phyloP scores from a whole-genome alignment of 2,113 vertebrate genomes.

The Halichoerus grypus region DNA sequence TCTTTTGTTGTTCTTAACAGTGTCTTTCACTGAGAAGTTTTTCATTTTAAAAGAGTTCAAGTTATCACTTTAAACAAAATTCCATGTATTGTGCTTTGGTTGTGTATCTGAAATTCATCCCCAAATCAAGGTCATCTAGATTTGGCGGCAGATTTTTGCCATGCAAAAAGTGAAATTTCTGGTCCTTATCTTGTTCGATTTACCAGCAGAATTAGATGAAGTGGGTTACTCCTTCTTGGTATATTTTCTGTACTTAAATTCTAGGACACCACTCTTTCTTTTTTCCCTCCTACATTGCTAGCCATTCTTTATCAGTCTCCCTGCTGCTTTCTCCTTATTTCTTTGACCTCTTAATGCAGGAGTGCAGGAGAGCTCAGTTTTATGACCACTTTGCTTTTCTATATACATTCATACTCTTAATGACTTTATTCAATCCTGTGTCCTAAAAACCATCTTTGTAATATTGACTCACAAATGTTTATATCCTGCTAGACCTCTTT shows the following conservation, averaged over 20 bases:
- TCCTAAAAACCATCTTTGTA: background rate
- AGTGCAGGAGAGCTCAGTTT: too few relatives aligned
- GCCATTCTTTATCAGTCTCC: background rate
- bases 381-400: background rate
- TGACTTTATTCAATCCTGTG: background rate
- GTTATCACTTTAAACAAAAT: background rate
- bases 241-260: background rate
- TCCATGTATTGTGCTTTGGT: background rate
- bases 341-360: background rate
- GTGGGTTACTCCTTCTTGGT: background rate
- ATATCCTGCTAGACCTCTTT: background rate
- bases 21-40: background rate
- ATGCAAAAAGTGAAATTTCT: background rate
- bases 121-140: background rate
- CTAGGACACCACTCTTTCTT: background rate
- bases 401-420: background rate
- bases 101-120: background rate
- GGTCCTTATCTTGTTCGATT: background rate
- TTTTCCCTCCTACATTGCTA: background rate
- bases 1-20: background rate
- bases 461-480: background rate
- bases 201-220: background rate
- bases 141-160: background rate
- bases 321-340: background rate
- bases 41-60: background rate